Percentiles rank a stretch among this genome's conserved stretches.
These are phyloP conservation scores for Apogon hyalosoma DNA, from an alignment of 2,797 vertebrate species.

Conservation along the genomic window DNA sequence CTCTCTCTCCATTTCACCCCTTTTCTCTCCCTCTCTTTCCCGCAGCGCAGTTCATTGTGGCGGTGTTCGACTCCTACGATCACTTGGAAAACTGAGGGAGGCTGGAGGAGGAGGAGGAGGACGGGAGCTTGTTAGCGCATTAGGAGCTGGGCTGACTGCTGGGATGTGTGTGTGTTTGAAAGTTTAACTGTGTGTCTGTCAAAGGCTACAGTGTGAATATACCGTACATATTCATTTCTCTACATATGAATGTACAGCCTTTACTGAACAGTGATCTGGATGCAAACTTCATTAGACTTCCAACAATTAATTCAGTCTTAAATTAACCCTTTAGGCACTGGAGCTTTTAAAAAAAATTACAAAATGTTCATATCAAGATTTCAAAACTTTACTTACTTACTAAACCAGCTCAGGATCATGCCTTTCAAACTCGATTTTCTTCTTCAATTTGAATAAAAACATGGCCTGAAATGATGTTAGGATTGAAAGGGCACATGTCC, in stretches of 20 bases:
- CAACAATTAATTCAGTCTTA: no score
- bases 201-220: constrained; percentile 5
- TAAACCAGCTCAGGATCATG: no score
- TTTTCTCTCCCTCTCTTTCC: constrained; percentile 83
- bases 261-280: neutral
- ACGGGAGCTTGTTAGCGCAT: constrained; percentile 94
- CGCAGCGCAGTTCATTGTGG: constrained; percentile 93
- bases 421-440: no score
- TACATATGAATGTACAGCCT: neutral
- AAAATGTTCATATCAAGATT: no score
- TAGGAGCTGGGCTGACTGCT: constrained; percentile 83
- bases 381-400: no score
- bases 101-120: constrained; percentile 90
- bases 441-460: no score
- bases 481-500: no score
- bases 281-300: no score
- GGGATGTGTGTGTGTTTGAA: constrained; percentile 36
- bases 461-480: no score
- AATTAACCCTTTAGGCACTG: no score
- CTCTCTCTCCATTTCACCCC: constrained; percentile 77
- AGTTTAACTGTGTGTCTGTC: constrained; percentile 3
- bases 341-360: no score
- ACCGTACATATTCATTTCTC: neutral
- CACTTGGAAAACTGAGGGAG: constrained; percentile 85
- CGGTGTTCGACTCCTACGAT: constrained; percentile 92